Percentiles rank a stretch among this genome's conserved stretches.
Conservation (phyloP, 2,113 vertebrate genomes). For the Proterorhinus semilunaris region DNA sequence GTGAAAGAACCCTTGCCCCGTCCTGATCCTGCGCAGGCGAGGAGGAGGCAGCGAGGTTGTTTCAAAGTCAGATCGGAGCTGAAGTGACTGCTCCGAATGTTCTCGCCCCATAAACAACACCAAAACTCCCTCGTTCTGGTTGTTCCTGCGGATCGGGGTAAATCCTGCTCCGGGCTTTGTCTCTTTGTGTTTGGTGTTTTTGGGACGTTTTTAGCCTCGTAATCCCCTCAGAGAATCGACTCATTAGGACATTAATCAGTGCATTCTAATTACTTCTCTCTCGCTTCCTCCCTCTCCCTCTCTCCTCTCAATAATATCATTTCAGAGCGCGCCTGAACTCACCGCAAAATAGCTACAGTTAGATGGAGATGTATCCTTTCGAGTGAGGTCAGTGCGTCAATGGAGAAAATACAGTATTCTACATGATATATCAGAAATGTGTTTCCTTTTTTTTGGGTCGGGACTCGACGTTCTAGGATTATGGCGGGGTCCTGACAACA, state of each 20-base stretch:
- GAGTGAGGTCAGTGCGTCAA: background rate
- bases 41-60: conserved; percentile 9
- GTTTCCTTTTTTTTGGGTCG: too few species aligned
- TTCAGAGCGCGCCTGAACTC: background rate
- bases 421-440: too few species aligned
- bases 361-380: background rate
- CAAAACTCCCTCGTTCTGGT: conserved; percentile 41
- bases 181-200: conserved; percentile 64
- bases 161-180: conserved; percentile 64
- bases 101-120: conserved; percentile 33
- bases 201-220: conserved; percentile 70
- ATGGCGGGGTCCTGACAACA: too few species aligned
- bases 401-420: too few species aligned
- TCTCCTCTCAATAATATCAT: background rate
- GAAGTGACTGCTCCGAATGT: conserved; percentile 19
- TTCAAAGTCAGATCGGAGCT: conserved; percentile 42
- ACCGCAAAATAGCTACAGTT: background rate
- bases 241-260: conserved; percentile 77
- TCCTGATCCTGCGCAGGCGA: background rate
- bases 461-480: too few species aligned
- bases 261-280: conserved; percentile 63
- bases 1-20: too few species aligned
- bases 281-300: background rate
- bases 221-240: conserved; percentile 75
- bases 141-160: conserved; percentile 41